These are phyloP conservation scores for Chloroclystis v-ata DNA, from an alignment of 2,888 invertebrate species.

Conservation along the genomic window DNA sequence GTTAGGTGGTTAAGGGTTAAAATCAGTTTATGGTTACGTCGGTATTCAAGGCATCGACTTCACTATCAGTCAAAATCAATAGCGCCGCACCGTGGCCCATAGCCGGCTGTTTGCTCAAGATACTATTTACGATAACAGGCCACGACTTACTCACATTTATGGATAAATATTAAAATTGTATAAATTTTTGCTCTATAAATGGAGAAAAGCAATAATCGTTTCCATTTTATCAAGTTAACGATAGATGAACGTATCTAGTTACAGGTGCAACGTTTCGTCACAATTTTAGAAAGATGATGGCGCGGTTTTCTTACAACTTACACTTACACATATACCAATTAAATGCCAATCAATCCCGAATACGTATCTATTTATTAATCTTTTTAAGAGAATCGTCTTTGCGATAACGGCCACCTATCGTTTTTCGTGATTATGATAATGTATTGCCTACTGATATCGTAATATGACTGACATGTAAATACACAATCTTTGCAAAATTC, in stretches of 20 bases:
- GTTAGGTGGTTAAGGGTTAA: too few species aligned
- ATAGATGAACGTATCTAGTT: too few species aligned
- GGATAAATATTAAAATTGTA: conserved; percentile 22
- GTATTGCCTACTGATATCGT: too few species aligned
- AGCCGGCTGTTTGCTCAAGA: conserved; percentile 52
- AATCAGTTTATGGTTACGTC: conserved; percentile 24
- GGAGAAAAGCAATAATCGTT: conserved; percentile 14
- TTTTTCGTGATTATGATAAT: too few species aligned
- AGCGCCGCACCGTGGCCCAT: conserved; percentile 42
- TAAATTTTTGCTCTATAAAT: conserved; percentile 13
- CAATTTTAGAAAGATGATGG: too few species aligned
- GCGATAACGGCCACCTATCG: too few species aligned
- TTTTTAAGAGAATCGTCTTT: conserved; percentile 6
- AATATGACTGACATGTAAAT: too few species aligned
- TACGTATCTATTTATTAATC: conserved; percentile 27
- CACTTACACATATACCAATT: too few species aligned
- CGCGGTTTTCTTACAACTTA: too few species aligned
- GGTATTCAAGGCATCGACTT: conserved; percentile 30
- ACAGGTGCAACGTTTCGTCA: too few species aligned
- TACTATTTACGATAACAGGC: conserved; percentile 49
- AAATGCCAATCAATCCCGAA: too few species aligned
- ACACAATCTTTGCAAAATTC: too few species aligned
- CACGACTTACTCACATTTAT: conserved; percentile 28
- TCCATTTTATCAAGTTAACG: neutral
- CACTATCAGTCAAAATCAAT: conserved; percentile 68